Percentiles rank a stretch among this genome's conserved stretches.
These are phyloP conservation scores for Pseudomyrmex cubaensis DNA, from an alignment of 1,140 invertebrate genomes.

Conservation along the genomic window DNA sequence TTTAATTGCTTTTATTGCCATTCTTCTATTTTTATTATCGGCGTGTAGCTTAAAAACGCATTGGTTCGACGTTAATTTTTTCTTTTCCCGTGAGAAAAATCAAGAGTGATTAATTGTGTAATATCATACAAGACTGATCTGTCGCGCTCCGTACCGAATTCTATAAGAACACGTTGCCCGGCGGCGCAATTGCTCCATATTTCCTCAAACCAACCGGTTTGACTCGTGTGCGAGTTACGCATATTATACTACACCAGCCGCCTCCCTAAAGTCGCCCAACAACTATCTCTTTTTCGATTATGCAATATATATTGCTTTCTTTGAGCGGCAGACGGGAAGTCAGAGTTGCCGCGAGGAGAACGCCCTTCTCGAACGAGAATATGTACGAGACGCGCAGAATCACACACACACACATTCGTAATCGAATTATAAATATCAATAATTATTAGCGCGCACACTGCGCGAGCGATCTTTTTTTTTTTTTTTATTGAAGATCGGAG, in stretches of 20 bases:
- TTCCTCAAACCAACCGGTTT: conserved; percentile 72
- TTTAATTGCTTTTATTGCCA: not conserved
- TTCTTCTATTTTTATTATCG: not conserved
- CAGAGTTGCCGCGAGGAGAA: conserved; percentile 11
- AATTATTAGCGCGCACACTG: conserved; percentile 3
- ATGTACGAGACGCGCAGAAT: too few species aligned
- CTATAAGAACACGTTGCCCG: conserved; percentile 60
- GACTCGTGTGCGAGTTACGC: conserved; percentile 66
- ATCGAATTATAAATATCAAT: conserved; percentile 24
- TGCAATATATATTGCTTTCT: conserved; percentile 81
- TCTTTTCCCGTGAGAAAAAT: too few species aligned
- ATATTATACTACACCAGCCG: conserved; percentile 70
- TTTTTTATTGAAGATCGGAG: not conserved
- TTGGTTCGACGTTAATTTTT: too few species aligned
- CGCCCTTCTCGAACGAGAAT: conserved; percentile 11
- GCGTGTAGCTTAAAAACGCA: too few species aligned
- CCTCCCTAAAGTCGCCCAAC: conserved; percentile 71
- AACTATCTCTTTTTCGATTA: conserved; percentile 83
- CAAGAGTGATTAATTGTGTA: too few species aligned
- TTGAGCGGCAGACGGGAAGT: conserved; percentile 60
- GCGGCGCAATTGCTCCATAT: conserved; percentile 76
- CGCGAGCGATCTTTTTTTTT: not conserved
- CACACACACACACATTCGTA: not conserved
- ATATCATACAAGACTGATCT: not conserved
- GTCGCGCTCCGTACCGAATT: not conserved